Evolutionary conservation across 2,797 vertebrate genomes (phyloP), one percentile per base, ranked within the genome.

Genomic region (Hirundo rustica): DNA sequence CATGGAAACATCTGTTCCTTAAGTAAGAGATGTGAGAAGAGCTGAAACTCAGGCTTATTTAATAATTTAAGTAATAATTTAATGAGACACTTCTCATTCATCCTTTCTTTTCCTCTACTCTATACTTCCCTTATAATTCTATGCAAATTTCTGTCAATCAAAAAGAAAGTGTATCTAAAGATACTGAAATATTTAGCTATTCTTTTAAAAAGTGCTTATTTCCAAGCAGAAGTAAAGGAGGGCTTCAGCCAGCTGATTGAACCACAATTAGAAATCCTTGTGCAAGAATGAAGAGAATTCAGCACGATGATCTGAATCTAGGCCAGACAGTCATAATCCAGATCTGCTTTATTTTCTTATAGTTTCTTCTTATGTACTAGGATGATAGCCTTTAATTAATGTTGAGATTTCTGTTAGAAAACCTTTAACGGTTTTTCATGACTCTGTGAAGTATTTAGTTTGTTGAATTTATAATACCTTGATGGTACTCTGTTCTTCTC

Each of bases 261-360:
- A 44, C 25, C 26, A 85, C 36, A 73, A 55, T 67, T 67, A 89
- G 50, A 94, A 91, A 92, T 36, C 34, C 77, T n/a, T 71, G 30
- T 61, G 76, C 38, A 66, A 58, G n/a, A 78, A 83, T 8, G 40
- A 89, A 66, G 34, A 89, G 50, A 90, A 78, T 34, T 62, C 34
- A 38, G 29, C 34, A 88, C 34, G 62, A 84, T 85, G 51, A 92
- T 82, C 8, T 79, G 58, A 91, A 88, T 62, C 48, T 84, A 94
- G 85, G 65, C 32, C 84, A 96, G 76, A 70, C 22, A 87, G 51
- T 74, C 16, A 55, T 57, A 92, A 91, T 83, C 54, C 72, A 95
- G 38, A 80, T 58, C 54, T 92, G 47, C 27, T 85, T 86, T 81
- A 71, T 81, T 61, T 88, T 75, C 42, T 77, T 89, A 36, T 61